Conservation (phyloP, 2,888 invertebrate genomes). For the Phorcus lineatus region DNA sequence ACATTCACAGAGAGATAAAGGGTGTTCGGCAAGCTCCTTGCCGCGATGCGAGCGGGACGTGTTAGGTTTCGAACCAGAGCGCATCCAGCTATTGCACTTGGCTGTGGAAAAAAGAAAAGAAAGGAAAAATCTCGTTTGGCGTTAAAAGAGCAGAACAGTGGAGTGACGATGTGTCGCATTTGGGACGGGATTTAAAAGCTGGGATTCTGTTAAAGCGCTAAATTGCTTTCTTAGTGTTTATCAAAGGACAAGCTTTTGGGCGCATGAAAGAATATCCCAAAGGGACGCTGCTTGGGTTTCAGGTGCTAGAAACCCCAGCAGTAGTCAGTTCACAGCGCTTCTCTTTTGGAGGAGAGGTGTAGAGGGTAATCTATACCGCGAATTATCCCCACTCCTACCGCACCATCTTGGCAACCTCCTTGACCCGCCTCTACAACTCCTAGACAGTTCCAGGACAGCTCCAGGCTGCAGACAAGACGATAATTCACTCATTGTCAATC, state of each 20-base stretch:
- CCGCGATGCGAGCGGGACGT: not conserved
- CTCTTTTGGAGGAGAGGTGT: not conserved
- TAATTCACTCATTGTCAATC: not conserved
- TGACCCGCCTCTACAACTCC: not conserved
- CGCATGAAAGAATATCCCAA: slow-evolving; percentile 12
- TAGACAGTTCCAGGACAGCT: not conserved
- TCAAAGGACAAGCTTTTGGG: slow-evolving; percentile 16
- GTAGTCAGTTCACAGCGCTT: not conserved
- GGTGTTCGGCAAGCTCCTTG: not conserved
- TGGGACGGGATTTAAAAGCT: slow-evolving; percentile 21
- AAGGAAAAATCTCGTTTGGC: slow-evolving; percentile 25
- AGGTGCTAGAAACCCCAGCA: not conserved
- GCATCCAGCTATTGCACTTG: slow-evolving; percentile 3
- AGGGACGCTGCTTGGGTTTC: not conserved
- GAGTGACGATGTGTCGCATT: not conserved
- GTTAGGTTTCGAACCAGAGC: slow-evolving; percentile 12
- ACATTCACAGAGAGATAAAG: slow-evolving; percentile 1
- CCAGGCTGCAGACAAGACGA: not conserved
- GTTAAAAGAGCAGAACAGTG: slow-evolving; percentile 23
- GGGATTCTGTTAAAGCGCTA: slow-evolving; percentile 20
- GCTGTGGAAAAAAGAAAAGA: slow-evolving; percentile 12
- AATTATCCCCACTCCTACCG: not conserved
- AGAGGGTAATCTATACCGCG: not conserved
- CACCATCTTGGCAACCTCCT: not conserved
- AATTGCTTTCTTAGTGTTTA: slow-evolving; percentile 24